These are phyloP conservation scores for Eurytoma californica DNA, from an alignment of 2,888 invertebrate genomes.

Conservation along the genomic window DNA sequence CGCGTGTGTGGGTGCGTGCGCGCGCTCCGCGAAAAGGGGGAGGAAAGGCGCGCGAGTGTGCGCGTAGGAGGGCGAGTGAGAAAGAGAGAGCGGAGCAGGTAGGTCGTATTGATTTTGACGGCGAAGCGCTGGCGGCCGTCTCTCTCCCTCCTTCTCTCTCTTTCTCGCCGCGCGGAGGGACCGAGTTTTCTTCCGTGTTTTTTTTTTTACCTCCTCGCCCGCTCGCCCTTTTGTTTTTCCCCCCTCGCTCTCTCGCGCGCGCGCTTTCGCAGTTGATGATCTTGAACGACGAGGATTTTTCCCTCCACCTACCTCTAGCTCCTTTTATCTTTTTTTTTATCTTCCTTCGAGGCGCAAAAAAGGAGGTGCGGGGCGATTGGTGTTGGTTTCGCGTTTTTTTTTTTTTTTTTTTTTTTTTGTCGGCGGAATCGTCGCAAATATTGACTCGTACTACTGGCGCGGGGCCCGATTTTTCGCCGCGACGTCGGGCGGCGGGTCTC, in stretches of 20 bases:
- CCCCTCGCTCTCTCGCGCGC: neutral
- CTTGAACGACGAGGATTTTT: no score
- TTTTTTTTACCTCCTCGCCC: neutral
- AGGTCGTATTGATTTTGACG: constrained; percentile 66
- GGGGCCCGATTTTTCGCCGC: neutral
- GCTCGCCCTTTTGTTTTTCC: neutral
- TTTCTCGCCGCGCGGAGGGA: constrained; percentile 8
- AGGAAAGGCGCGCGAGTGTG: neutral
- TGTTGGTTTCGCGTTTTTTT: no score
- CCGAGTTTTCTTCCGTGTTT: constrained; percentile 39
- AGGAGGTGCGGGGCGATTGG: no score
- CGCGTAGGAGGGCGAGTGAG: constrained; percentile 58
- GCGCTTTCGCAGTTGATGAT: neutral
- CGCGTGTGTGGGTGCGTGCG: constrained; percentile 6
- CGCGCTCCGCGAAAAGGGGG: neutral
- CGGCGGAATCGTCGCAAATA: no score
- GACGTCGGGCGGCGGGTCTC: constrained; percentile 25
- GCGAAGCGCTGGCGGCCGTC: constrained; percentile 56
- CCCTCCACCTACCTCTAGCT: neutral
- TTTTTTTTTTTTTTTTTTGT: no score
- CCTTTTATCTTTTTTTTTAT: neutral
- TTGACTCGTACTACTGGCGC: no score
- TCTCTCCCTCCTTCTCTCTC: constrained; percentile 22
- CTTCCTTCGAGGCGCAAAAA: no score
- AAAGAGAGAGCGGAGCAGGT: constrained; percentile 61